A percentile compares a stretch with the other conserved stretches of the same genome.
Evolutionary conservation across 2,113 vertebrate species (phyloP).

Genomic region (Anguilla japonica): DNA sequence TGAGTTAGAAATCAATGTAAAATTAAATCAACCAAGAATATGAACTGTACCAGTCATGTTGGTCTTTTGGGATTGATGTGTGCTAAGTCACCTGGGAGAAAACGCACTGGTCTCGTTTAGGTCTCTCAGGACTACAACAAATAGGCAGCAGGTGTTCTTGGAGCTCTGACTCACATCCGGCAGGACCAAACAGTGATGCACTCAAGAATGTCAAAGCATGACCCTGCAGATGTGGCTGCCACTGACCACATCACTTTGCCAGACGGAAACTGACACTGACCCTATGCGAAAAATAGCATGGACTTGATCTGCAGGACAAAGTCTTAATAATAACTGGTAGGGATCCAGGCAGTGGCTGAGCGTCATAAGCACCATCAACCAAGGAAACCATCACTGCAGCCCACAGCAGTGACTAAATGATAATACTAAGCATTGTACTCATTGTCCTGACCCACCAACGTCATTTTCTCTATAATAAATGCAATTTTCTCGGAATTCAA

Average conservation of each 20-base stretch:
- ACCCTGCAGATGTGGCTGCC: not conserved
- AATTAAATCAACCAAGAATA: not conserved
- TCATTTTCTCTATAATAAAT: not conserved
- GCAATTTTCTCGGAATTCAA: not conserved
- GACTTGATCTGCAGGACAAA: not conserved
- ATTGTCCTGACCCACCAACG: not conserved
- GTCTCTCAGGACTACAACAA: not conserved
- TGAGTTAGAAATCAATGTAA: not conserved
- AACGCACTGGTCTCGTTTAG: not conserved
- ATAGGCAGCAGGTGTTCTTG: conserved; percentile 6
- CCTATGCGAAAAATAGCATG: no score
- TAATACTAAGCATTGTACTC: not conserved
- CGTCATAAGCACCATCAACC: not conserved
- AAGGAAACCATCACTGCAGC: not conserved
- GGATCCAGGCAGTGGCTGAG: not conserved
- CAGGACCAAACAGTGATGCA: not conserved
- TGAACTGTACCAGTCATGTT: not conserved
- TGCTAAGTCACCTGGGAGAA: not conserved
- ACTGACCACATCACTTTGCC: not conserved
- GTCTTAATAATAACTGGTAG: not conserved
- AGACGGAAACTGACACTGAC: not conserved
- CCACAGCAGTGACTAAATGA: not conserved
- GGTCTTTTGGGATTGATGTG: not conserved
- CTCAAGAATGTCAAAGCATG: not conserved
- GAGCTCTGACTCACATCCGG: not conserved